Evolutionary conservation across 2,113 vertebrate species (phyloP).

Genomic region (Limanda limanda): DNA sequence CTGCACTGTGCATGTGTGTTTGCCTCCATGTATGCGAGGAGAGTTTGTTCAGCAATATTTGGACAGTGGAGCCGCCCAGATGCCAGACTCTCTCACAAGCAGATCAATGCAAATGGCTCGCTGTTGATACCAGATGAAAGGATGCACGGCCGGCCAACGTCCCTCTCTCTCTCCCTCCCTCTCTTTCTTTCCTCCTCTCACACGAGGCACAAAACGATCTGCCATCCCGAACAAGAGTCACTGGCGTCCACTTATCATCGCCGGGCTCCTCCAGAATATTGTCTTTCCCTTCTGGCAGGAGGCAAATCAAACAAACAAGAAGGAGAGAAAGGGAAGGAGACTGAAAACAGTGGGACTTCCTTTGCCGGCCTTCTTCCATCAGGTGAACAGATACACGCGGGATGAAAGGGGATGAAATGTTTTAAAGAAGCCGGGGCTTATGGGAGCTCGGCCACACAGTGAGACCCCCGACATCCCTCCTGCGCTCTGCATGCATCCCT

Average conservation of each 20-base stretch:
- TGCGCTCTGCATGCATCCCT: slow-evolving; percentile 20
- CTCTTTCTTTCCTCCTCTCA: not conserved
- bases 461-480: slow-evolving; percentile 5
- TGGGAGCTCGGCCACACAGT: too few species aligned
- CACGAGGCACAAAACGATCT: slow-evolving; percentile 71
- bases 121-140: slow-evolving; percentile 63
- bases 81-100: slow-evolving; percentile 48
- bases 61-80: slow-evolving; percentile 44
- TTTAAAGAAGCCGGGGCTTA: too few species aligned
- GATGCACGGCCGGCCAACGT: slow-evolving; percentile 61
- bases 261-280: slow-evolving; percentile 67
- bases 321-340: not conserved
- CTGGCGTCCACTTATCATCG: slow-evolving; percentile 72
- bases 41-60: slow-evolving; percentile 27
- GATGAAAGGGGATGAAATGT: too few species aligned
- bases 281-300: slow-evolving; percentile 68
- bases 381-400: slow-evolving; percentile 28
- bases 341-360: slow-evolving; percentile 31
- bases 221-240: slow-evolving; percentile 69
- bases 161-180: slow-evolving; percentile 12
- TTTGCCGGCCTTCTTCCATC: slow-evolving; percentile 47
- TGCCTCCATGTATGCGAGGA: not conserved
- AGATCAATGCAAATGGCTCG: slow-evolving; percentile 66
- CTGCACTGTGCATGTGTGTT: not conserved
- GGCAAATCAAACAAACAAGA: slow-evolving; percentile 67